Evolutionary conservation across 1,140 invertebrate genomes (phyloP), one percentile per base, ranked within the genome.

Genomic region (Rhopalosiphum maidis): DNA sequence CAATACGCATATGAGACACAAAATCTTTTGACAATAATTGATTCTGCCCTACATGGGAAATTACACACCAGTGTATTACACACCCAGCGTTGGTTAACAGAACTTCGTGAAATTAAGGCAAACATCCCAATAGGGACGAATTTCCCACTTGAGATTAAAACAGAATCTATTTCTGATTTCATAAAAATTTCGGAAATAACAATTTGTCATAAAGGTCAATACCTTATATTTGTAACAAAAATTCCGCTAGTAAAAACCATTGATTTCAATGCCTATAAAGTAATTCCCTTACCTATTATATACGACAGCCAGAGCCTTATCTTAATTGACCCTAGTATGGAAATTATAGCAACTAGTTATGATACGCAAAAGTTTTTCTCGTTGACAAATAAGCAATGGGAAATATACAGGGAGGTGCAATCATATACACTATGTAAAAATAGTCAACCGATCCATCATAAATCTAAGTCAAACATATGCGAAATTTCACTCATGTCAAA

Each of bases 121-220:
- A 83, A 22, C 21, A 83, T 83, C 37, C 37, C 82, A 83, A 8
- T 83, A 83, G 82, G 82, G 23, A 83, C 82, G 21, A 41, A 9
- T 35, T 5, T 82, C 18, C 77, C 68, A 77, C 35, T 41, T 35
- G 82, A 83, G 35, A 41, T 83, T 22, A 41, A 18, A 23, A 22
- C 37, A 83, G 82, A 83, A 83, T 83, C 82, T 83, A 83, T 83
- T 23, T 83, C 82, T 41, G 82, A 83, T 23, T 83, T 83, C 37
- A 83, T 41, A 3, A 41, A 83, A 41, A 83, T 41, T 23, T 83
- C 82, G 0, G 77, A 82, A 82, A 82, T 82, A 82, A 82, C 77
- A 35, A 82, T n/a, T n/a, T 82, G 9, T 82, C 77, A 82, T 82
- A 37, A 82, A 82, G 35, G 6, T 82, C n/a, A n/a, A n/a, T n/a